Base-by-base conservation (phyloP, 2,797 vertebrate species). In the Rhadinocentrus ornatus region DNA sequence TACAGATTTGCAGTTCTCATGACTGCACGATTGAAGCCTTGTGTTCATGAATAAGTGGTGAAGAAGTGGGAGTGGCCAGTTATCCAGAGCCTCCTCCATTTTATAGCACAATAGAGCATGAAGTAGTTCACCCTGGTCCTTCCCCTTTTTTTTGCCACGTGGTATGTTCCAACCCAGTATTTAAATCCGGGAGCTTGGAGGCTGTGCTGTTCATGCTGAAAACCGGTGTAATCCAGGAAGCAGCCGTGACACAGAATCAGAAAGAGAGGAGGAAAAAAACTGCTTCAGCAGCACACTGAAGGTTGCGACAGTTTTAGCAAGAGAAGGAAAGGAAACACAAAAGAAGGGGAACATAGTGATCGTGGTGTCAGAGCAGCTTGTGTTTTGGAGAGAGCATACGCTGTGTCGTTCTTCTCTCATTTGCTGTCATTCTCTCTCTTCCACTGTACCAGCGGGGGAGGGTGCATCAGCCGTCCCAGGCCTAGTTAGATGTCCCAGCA, bases 401-500 rank as follows among this genome's bases (percentile, higher is more conserved):
- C 67, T 61, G 34, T 32, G 22, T 69, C 66, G 75, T 62, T 76
- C 67, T 29, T 59, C 60, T 79, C 56, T 73, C 52, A 34, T 86
- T 62, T 65, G 79, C 89, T 91, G 86, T 87, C 89, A 88, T 88
- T 82, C 71, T 84, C 72, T 74, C 65, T 78, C 35, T 69, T 82
- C 78, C 77, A 52, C 86, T 83, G 66, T 78, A 73, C 52, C 74
- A 46, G 83, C 78, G 87, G 89, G 89, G 91, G 91, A 92, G 88
- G 89, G 81, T 75, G 13, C 83, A 82, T 77, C 73, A 29, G 69
- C 74, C 35, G 87, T 91, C 90, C 90, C 90, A 79, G 91, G 91
- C 91, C 91, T 86, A 82, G 85, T 90, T 89, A 82, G 79, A 90
- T 87, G 89, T 93, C 88, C 92, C 93, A 92, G 90, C 92, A 90